Conservation (phyloP, 2,888 invertebrate species). For the Sesia bembeciformis region DNA sequence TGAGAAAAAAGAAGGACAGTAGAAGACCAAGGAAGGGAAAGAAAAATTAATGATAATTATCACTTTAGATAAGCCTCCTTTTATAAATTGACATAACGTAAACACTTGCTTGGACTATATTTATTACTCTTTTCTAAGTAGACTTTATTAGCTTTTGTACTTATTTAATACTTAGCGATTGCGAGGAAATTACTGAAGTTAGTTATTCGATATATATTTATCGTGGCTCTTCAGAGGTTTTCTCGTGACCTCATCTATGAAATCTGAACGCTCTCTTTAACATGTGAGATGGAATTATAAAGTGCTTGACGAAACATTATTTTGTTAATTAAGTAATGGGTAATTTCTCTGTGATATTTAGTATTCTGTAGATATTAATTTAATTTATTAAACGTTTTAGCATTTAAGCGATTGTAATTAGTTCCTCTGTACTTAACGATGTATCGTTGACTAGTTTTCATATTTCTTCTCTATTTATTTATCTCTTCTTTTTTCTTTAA, state of each 20-base stretch:
- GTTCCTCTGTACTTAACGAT: conserved; percentile 44
- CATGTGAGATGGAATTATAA: conserved; percentile 36
- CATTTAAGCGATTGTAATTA: conserved; percentile 46
- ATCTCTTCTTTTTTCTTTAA: neutral
- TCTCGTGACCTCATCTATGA: neutral
- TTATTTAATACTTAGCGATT: conserved; percentile 32
- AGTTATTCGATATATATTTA: neutral
- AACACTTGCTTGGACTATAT: neutral
- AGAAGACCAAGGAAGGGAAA: conserved; percentile 20
- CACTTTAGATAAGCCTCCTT: conserved; percentile 2
- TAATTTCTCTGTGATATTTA: conserved; percentile 74
- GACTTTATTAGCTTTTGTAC: conserved; percentile 16
- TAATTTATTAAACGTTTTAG: conserved; percentile 63
- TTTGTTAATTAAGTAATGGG: conserved; percentile 70
- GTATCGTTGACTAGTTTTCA: conserved; percentile 3
- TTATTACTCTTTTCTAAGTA: neutral
- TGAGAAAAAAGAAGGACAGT: conserved; percentile 35
- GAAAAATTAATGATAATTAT: conserved; percentile 1
- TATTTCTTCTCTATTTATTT: conserved; percentile 1
- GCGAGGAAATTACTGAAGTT: conserved; percentile 1
- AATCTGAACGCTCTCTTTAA: conserved; percentile 7
- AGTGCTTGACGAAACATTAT: conserved; percentile 59
- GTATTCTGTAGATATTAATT: conserved; percentile 63
- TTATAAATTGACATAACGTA: neutral
- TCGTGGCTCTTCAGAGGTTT: neutral